Evolutionary conservation across 2,888 invertebrate genomes (phyloP), one percentile per base, ranked within the genome.

Genomic region (Hypselothyrea guttata): DNA sequence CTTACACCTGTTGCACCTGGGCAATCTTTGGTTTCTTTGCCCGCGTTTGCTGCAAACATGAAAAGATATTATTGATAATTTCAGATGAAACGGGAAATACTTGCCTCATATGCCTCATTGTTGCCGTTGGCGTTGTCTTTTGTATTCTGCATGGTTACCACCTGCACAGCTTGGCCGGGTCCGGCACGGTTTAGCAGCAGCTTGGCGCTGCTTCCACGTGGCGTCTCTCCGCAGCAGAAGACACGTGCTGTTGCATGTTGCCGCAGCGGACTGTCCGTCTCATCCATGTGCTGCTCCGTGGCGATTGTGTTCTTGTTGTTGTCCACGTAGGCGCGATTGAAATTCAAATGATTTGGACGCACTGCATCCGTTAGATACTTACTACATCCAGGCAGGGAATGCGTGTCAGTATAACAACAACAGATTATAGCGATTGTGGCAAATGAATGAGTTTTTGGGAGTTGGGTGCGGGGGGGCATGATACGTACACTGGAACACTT

Each of bases 141-240:
- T n/a, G n/a, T 71, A 7, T 38, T 62, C 38, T 84, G 72, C 51
- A 68, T 65, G 7, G 92, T 93, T 78, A 94, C 91, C 22, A 95
- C 93, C 90, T 95, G 94, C 9, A 95, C 94, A 0, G 94, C 94
- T 88, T 94, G 94, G 1, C 95, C 95, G 0, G 95, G 95, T 13
- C 88, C 88, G n/a, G 68, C 35, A 11, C 86, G 86, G 33, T 47
- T 57, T 15, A 75, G 11, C 3, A 70, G 42, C 33, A 85, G 11
- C 30, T 85, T 85, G 1, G 78, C 62, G 4, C 81, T 76, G 3
- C 55, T 40, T 27, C 46, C 56, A 33, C 84, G 84, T 12, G 70
- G 70, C 7, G 55, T 71, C 16, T 84, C 86, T 27, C 86, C 89
- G 51, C 90, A 90, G 72, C 90, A 90, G 59, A 90, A 90, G 28